A percentile compares a stretch with the other conserved stretches of the same genome.
These are phyloP conservation scores for Diachasmimorpha longicaudata DNA, from an alignment of 1,140 invertebrate species.

Conservation along the genomic window DNA sequence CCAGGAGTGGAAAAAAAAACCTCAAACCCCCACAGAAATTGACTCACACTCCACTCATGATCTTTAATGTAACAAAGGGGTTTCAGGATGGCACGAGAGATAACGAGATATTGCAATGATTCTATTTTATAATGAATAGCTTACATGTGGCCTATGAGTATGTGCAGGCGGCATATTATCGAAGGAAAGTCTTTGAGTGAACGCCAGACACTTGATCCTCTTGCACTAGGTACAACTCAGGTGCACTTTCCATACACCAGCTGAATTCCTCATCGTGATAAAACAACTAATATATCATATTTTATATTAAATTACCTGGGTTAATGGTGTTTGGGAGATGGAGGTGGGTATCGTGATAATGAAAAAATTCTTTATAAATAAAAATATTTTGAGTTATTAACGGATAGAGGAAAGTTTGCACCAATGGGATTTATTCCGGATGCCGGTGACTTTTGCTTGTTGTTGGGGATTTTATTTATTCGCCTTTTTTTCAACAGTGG, in stretches of 20 bases:
- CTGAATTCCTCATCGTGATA: slow-evolving; percentile 26
- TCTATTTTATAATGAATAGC: slow-evolving; percentile 19
- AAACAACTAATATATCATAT: slow-evolving; percentile 29
- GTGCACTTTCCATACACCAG: slow-evolving; percentile 24
- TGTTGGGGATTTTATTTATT: neutral
- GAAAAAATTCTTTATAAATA: too few relatives aligned
- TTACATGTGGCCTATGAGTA: neutral
- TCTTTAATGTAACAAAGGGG: neutral
- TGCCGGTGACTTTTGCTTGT: neutral
- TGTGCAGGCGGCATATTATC: slow-evolving; percentile 5
- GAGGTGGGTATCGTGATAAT: neutral
- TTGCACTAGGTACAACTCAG: slow-evolving; percentile 15
- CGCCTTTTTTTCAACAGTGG: neutral
- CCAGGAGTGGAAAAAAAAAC: neutral
- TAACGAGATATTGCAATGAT: neutral
- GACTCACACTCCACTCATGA: neutral
- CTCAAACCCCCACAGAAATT: neutral
- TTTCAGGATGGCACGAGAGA: neutral
- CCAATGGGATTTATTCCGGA: slow-evolving; percentile 15
- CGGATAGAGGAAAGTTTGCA: slow-evolving; percentile 13
- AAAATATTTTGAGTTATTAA: neutral
- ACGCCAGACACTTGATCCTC: slow-evolving; percentile 26
- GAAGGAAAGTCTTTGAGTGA: slow-evolving; percentile 23
- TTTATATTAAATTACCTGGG: slow-evolving; percentile 28
- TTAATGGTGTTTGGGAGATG: neutral